Base-by-base conservation (phyloP, 2,113 vertebrate genomes). In the Xenotilapia caudafasciata region DNA sequence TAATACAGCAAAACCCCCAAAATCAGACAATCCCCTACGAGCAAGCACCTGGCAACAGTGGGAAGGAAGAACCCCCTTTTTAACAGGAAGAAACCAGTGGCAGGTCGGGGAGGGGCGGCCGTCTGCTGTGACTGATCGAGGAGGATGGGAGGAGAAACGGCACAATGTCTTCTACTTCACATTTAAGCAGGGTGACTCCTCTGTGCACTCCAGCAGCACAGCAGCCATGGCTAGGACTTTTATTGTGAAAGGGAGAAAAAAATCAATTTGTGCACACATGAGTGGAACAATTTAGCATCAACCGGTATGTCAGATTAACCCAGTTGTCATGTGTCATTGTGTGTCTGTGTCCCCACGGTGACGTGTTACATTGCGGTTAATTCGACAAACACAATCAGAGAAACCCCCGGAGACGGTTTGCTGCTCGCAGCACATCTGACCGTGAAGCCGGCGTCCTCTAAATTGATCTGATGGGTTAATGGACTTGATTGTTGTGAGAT, bases 401-500 rank as follows among this genome's bases (percentile, higher is more conserved):
- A 49, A 77, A 31, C 3, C 42, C 42, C 42, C 6, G 6, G 70
- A 77, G 70, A 49, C 6, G 9, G 0, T 75, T 47, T 28, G 70
- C 40, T 26, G 23, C 68, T 75, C 40, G 5, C 40, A 28, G 23
- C 40, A 3, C 13, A 7, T 28, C 40, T 47, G 68, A 28, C 14
- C 3, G 6, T 75, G 70, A 28, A 28, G 70, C 14, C 9, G 23
- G 70, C 42, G 5, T 77, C 70, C 70, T 49, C 17, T 19, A 77
- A 77, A 77, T 7, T 11, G 70, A 77, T 31, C 45, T 19, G 23
- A 49, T 49, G 70, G 23, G 42, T 77, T 77, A 49, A 77, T 49
- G 70, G 70, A 77, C 70, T 0, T 49, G 6, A 31, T 19, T 77
- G 42, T 77, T 77, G 70, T 31, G 23, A 28, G 26, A 5, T 12